Conservation (phyloP, 2,888 invertebrate genomes). For the Drosophila ustulata region DNA sequence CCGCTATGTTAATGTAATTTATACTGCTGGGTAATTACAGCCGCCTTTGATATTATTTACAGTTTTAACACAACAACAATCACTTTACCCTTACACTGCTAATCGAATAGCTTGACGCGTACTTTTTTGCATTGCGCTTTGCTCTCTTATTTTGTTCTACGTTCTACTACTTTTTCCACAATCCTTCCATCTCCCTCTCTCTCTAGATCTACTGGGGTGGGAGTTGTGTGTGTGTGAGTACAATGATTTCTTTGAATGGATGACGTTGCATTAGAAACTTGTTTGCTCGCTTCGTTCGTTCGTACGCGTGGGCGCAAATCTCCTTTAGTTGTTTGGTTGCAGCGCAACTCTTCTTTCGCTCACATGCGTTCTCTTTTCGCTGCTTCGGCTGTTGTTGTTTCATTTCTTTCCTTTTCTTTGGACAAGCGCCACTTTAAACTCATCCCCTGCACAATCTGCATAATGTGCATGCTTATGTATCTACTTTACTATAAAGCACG, state of each 20-base stretch:
- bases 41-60: constrained; percentile 49
- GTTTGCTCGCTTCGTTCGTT: constrained; percentile 41
- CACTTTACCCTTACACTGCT: constrained; percentile 16
- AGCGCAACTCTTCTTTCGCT: constrained; percentile 40
- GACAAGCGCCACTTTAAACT: constrained; percentile 75
- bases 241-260: constrained; percentile 72
- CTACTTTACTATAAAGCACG: constrained; percentile 73
- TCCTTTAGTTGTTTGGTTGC: constrained; percentile 34
- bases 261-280: constrained; percentile 73
- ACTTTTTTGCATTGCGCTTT: constrained; percentile 33
- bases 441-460: constrained; percentile 64
- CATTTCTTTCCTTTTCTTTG: constrained; percentile 53
- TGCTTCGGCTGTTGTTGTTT: constrained; percentile 35
- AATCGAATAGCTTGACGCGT: constrained; percentile 35
- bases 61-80: constrained; percentile 12
- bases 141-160: constrained; percentile 15
- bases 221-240: constrained; percentile 30
- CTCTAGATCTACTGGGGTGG: neutral
- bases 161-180: constrained; percentile 24
- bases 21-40: constrained; percentile 15
- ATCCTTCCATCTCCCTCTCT: constrained; percentile 13
- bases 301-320: constrained; percentile 39
- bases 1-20: no score
- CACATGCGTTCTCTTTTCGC: constrained; percentile 15
- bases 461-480: constrained; percentile 77